Base-by-base conservation (phyloP, 2,113 vertebrate species). In the Carassius auratus region DNA sequence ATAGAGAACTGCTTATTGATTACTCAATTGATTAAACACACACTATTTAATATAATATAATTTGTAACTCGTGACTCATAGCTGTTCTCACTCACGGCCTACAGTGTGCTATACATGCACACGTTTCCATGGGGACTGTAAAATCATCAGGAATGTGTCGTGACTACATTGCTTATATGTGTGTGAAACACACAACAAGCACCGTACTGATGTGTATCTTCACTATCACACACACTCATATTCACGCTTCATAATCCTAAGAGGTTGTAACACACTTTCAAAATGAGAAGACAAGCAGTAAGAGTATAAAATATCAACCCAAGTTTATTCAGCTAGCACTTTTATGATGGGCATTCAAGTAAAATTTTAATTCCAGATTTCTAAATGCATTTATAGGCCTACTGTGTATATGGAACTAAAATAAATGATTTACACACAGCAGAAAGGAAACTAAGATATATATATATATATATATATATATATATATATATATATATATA, bases 71-170 rank as follows among this genome's bases (percentile, higher is more conserved):
- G 26, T 83, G 84, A 88, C 71, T 81, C 78, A 81, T 64, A 66
- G 30, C 82, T 84, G 82, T 88, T 88, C 85, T 33, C 77, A 68
- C 87, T 88, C 61, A 62, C 21, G 21, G 87, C 85, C 87, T 86
- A 84, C 87, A 75, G 82, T 81, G 79, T 55, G 50, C 85, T 88
- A 88, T 88, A 88, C 85, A 83, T 88, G 82, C 85, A 55, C 19
- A 71, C 38, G 69, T 88, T 64, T 84, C 87, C 87, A 88, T 86
- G 85, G 85, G 2, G 48, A 88, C 85, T 62, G 71, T 80, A 80
- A 83, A 68, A 77, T 86, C 85, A 73, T 81, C 50, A 50, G 14
- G 33, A 52, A 88, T 81, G 85, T 64, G 75, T 76, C 78, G 81
- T 76, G 78, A 81, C 61, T 80, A 48, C 78, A 4, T 42, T 30